Base-by-base conservation (phyloP, 2,797 vertebrate species). In the Diplodus puntazzo region DNA sequence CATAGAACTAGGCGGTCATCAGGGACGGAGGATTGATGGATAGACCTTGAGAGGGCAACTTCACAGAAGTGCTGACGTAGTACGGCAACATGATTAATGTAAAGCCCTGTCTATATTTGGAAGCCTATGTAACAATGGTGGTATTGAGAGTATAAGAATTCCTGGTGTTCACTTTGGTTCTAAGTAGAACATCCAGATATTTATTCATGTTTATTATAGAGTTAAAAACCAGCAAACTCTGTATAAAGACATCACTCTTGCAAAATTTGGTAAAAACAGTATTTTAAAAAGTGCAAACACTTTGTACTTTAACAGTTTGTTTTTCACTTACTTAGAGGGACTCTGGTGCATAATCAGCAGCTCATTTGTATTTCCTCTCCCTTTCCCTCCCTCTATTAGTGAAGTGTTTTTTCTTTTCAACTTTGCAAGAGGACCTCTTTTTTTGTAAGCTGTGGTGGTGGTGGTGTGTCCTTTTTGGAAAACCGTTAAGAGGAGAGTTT, bases 1-100 rank as follows among this genome's bases (percentile, higher is more conserved):
- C 82, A 75, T 11, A 72, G 77, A 79, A 50, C 63, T 7, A 54
- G 73, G 52, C 4, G 85, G 90, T 87, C 84, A 90, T 82, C 73
- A 11, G 88, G 83, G 91, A 86, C n/a, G 30, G 27, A 80, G 81
- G 79, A 91, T 92, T 93, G 92, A 93, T 92, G 88, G 87, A 89
- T 88, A 63, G 88, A 86, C 90, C 87, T 92, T 91, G 90, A 88
- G 86, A 88, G 88, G 78, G 72, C 80, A 89, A 80, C 82, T 83
- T 86, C 67, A 83, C 81, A 85, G 80, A 87, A 83, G 57, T 85
- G 91, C 91, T 92, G 91, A 92, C 68, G 39, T 86, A 55, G 81
- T 62, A 65, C 43, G 75, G 87, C 60, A 64, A 60, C 50, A 62
- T 82, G 86, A 92, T 92, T 87, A 87, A 93, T 89, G 85, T 84